Evolutionary conservation across 1,140 invertebrate genomes (phyloP).

Genomic region (Achroia grisella): DNA sequence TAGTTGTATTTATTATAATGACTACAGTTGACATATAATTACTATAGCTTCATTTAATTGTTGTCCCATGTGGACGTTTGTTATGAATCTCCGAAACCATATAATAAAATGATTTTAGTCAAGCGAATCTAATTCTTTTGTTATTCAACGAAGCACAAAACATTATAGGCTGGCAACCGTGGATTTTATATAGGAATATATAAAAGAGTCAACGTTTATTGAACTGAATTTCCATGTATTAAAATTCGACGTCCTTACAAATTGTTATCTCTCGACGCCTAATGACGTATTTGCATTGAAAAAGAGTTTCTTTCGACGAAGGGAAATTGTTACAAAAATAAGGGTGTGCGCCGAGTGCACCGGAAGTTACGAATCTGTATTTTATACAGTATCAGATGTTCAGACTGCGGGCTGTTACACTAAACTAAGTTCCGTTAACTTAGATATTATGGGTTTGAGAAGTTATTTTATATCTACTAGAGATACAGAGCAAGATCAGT

Average conservation of each 20-base stretch:
- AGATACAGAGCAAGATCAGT: too few relatives aligned
- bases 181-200: neutral
- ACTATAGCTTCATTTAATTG: too few relatives aligned
- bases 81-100: too few relatives aligned
- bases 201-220: conserved; percentile 8
- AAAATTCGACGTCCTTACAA: conserved; percentile 40
- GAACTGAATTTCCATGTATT: conserved; percentile 39
- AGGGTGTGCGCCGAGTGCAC: neutral
- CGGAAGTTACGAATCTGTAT: neutral
- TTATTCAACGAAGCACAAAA: neutral
- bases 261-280: conserved; percentile 39
- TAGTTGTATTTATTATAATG: too few relatives aligned
- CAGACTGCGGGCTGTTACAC: too few relatives aligned
- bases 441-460: too few relatives aligned
- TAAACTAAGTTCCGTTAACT: too few relatives aligned
- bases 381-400: too few relatives aligned
- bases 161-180: neutral
- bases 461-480: too few relatives aligned
- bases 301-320: conserved; percentile 25
- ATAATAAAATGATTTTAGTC: neutral
- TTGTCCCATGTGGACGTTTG: neutral
- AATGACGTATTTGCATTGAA: conserved; percentile 51
- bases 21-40: too few relatives aligned
- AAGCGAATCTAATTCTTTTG: neutral
- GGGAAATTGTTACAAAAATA: conserved; percentile 6